phyloP scores from a whole-genome alignment of 2,888 invertebrate genomes.

The Myopa tessellatipennis region DNA sequence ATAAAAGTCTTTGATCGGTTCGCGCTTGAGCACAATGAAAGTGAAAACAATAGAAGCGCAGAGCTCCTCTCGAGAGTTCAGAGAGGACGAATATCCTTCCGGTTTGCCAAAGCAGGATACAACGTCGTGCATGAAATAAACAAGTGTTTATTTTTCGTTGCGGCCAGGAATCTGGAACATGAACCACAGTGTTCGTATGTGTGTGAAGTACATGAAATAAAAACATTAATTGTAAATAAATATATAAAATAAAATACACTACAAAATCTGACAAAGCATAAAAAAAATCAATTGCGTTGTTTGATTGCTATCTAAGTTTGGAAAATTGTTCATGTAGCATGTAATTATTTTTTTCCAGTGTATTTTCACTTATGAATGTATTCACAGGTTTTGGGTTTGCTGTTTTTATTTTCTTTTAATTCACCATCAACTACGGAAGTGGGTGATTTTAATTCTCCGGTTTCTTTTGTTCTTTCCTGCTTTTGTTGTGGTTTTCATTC shows the following conservation, averaged over 20 bases:
- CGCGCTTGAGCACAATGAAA: conserved; percentile 28
- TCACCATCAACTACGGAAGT: conserved; percentile 27
- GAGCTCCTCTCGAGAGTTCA: conserved; percentile 37
- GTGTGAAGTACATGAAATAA: background rate
- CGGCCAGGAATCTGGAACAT: background rate
- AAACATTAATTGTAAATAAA: background rate
- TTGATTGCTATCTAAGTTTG: too few species aligned
- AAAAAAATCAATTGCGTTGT: too few species aligned
- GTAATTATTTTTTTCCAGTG: background rate
- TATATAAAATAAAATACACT: background rate
- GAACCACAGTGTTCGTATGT: background rate
- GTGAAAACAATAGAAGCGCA: conserved; percentile 40
- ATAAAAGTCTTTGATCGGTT: background rate
- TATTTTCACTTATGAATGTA: background rate
- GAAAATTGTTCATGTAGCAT: background rate
- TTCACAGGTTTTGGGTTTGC: background rate
- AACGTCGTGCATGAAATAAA: background rate
- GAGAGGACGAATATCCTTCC: conserved; percentile 22
- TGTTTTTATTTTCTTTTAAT: background rate
- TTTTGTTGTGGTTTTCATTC: conserved; percentile 32
- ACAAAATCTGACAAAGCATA: too few species aligned
- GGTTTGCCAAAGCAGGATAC: background rate
- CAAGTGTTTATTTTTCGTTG: background rate
- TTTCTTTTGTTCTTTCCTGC: conserved; percentile 17
- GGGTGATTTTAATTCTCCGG: conserved; percentile 37